Conservation (phyloP, 2,888 invertebrate genomes). For the Clitarchus hookeri region DNA sequence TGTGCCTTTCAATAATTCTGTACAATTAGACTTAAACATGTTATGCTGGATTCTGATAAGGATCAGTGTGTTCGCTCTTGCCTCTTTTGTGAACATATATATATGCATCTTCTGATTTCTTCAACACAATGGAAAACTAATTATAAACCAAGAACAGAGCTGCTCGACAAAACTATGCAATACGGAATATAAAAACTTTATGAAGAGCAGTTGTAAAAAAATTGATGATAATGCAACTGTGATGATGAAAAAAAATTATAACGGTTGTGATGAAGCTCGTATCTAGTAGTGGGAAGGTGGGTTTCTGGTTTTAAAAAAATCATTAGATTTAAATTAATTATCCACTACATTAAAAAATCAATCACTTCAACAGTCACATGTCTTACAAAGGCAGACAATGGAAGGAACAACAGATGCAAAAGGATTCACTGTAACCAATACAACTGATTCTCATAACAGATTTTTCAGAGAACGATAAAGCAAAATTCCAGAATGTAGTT, state of each 20-base stretch:
- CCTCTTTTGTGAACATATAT: no score
- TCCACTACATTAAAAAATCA: neutral
- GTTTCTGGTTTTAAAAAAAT: neutral
- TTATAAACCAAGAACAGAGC: no score
- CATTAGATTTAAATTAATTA: neutral
- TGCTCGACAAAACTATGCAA: no score
- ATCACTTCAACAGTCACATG: neutral
- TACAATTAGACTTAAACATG: no score
- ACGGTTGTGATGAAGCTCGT: neutral
- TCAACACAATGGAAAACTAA: no score
- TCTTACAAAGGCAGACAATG: neutral
- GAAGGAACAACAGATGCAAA: neutral
- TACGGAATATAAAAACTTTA: neutral
- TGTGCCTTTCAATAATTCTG: no score
- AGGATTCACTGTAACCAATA: neutral
- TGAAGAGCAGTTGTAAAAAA: neutral
- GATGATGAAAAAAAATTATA: neutral
- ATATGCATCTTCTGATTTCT: no score
- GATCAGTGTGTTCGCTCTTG: no score
- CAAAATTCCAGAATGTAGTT: neutral
- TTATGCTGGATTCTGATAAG: no score
- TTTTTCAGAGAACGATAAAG: neutral
- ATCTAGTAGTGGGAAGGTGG: neutral
- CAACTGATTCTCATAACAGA: neutral
- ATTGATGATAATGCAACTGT: neutral